Evolutionary conservation across 2,888 invertebrate genomes (phyloP).

Genomic region (Alitta virens): DNA sequence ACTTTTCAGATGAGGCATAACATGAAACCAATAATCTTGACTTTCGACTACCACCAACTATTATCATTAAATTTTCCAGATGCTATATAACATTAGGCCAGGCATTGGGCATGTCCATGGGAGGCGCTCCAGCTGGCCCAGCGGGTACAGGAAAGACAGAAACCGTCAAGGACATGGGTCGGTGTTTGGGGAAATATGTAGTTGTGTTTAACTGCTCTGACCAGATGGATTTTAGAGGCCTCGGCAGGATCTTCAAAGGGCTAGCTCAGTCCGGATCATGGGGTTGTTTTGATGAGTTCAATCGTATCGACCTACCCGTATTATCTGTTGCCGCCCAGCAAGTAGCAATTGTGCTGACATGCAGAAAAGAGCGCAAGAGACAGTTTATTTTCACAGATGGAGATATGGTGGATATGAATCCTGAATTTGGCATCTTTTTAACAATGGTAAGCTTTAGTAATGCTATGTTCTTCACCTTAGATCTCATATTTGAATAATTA

Average conservation of each 20-base stretch:
- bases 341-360: slow-evolving; percentile 82
- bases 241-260: slow-evolving; percentile 58
- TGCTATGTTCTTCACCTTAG: too few relatives aligned
- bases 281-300: slow-evolving; percentile 60
- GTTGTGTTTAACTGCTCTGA: slow-evolving; percentile 59
- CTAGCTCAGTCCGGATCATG: slow-evolving; percentile 58
- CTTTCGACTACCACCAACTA: too few relatives aligned
- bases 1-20: too few relatives aligned
- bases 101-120: slow-evolving; percentile 94
- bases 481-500: too few relatives aligned
- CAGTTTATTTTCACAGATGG: slow-evolving; percentile 92
- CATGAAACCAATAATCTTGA: too few relatives aligned
- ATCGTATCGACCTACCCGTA: slow-evolving; percentile 83
- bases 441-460: slow-evolving; percentile 73
- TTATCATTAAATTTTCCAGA: slow-evolving; percentile 63
- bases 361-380: slow-evolving; percentile 91
- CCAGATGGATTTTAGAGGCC: slow-evolving; percentile 59
- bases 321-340: slow-evolving; percentile 94
- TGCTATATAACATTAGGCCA: slow-evolving; percentile 97
- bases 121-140: slow-evolving; percentile 93
- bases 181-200: slow-evolving; percentile 58
- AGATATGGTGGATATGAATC: slow-evolving; percentile 86
- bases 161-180: slow-evolving; percentile 57
- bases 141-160: slow-evolving; percentile 80
- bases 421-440: slow-evolving; percentile 94